Percentiles rank a stretch among this genome's conserved stretches.
Conservation (phyloP, 1,140 invertebrate species). For the Asobara japonica region DNA sequence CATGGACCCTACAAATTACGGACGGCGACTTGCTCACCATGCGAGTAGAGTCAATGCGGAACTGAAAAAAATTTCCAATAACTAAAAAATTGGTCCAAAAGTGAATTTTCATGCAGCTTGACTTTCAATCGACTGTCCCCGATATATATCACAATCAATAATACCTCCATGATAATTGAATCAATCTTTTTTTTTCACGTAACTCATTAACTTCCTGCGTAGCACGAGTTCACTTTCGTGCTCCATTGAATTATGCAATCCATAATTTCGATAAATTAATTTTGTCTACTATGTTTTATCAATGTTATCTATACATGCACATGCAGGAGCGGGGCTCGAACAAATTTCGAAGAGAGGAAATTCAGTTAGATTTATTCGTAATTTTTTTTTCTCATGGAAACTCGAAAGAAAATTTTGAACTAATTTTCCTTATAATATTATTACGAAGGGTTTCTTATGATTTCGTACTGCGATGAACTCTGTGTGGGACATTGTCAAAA, state of each 20-base stretch:
- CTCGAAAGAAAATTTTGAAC: not conserved
- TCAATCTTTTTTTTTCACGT: not conserved
- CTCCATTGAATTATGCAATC: not conserved
- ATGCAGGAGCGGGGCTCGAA: conserved; percentile 1
- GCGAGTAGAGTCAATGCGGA: no score
- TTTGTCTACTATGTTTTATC: not conserved
- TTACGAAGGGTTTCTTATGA: no score
- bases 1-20: no score
- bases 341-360: conserved; percentile 1
- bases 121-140: no score
- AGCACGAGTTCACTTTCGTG: not conserved
- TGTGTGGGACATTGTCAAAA: conserved; percentile 8
- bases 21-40: no score
- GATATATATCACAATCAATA: no score
- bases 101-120: no score
- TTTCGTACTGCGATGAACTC: conserved; percentile 2
- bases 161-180: not conserved
- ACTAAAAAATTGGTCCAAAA: no score
- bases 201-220: not conserved
- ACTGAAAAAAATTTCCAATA: no score
- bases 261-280: not conserved
- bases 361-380: not conserved
- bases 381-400: conserved; percentile 1
- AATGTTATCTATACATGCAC: not conserved
- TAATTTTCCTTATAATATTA: not conserved